Evolutionary conservation across 1,140 invertebrate species (phyloP), one percentile per base, ranked within the genome.

Genomic region (Zaprionus capensis): DNA sequence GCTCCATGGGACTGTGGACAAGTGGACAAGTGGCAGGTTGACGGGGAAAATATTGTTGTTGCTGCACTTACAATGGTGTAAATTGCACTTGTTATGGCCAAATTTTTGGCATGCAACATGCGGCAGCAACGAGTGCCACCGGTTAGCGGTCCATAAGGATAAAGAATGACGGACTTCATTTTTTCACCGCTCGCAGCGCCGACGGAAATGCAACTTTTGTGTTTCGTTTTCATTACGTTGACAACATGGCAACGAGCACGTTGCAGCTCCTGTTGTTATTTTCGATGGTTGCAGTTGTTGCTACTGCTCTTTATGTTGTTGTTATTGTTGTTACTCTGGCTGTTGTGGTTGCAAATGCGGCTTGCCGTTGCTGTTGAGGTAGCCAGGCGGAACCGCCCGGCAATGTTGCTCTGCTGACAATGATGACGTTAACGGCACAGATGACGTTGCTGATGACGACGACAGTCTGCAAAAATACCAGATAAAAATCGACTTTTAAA

Each of bases 71-170:
- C 95, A 94, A 96, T 92, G 76, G 94, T 95, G 86, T 96, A 95
- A 79, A 95, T 93, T 71, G 94, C 95, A 90, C 94, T 94, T 73
- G 94, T 94, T 85, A 95, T 94, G 59, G 95, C 95, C 73, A 95
- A 94, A 91, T 95, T 94, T 88, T 95, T 95, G 71, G 95, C 94
- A 91, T 95, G 94, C 76, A 94, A 80, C 78, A 95, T 92, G 71
- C 95, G 93, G 82, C 95, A 94, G 90, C 95, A 95, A 59, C 93
- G 92, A 66, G 91, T 91, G 53, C 91, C 90, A 36, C 91, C 92
- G 41, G 91, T 92, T 64, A 93, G 82, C 74, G 93, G 92, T 76
- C 93, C 92, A 74, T 94, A 93, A 59, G 94, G 93, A 92, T 94
- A 94, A 56, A 94, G 90, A 61, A 93, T 93, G 57, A 93, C 92